Evolutionary conservation across 2,797 vertebrate genomes (phyloP), one percentile per base, ranked within the genome.

Genomic region (Hybognathus amarus): DNA sequence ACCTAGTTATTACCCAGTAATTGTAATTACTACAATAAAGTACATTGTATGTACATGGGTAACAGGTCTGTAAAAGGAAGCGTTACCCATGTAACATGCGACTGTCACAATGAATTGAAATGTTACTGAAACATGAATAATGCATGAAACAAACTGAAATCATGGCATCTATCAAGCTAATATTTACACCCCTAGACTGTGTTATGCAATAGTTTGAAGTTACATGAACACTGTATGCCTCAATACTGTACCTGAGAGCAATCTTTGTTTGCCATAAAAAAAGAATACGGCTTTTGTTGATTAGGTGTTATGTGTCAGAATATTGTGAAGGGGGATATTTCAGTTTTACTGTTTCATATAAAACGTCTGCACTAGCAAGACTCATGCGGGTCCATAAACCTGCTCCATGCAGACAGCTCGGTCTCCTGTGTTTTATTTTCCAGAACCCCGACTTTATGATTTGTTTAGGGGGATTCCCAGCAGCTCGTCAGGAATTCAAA

Each of bases 331-430:
- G 79, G 75, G 54, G 47, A 69, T 85, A 77, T 84, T 84, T 76
- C 70, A 80, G 36, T 83, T 88, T 88, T 90, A 90, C 87, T 73
- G n/a, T 82, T 70, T 50, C 70, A 52, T 82, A 84, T 87, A 86
- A 87, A 86, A 75, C 15, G 24, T 61, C 56, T 75, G 40, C 66
- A 56, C 33, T 67, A 40, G 13, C 27, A 54, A 4, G 47, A 71
- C 56, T 84, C 74, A 79, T 76, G 52, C 45, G 36, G 17, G 18
- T 50, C 38, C 69, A 79, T 79, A 59, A 33, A 42, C 17, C 6
- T 77, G 77, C 45, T 70, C 77, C 30, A 20, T 27, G 71, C 77
- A 36, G 59, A 83, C 47, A 45, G 22, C 36, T 70, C 36, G 2
- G 64, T 70, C 75, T 67, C 36, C 52, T 36, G 18, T 9, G 85